Conservation (phyloP, 2,113 vertebrate species). For the Spheniscus mendiculus region DNA sequence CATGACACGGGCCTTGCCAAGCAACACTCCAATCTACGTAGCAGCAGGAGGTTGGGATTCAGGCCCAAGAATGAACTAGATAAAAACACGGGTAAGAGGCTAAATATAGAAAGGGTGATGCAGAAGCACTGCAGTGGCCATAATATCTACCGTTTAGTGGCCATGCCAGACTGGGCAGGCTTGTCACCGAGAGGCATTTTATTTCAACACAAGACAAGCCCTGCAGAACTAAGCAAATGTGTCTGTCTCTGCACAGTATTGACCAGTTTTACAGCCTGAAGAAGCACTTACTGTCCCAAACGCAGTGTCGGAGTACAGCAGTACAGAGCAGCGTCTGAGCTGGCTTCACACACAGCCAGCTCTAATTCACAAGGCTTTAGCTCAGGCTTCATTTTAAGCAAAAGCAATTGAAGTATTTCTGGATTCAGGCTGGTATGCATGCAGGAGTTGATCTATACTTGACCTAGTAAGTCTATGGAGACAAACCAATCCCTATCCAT, state of each 20-base stretch:
- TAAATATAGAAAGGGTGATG: not conserved
- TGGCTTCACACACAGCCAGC: accelerated
- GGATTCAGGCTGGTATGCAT: not conserved
- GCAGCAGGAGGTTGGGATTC: not conserved
- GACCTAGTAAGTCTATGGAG: not conserved
- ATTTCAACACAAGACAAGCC: not conserved
- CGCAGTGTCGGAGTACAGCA: not conserved
- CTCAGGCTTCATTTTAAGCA: not conserved
- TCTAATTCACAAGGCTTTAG: not conserved
- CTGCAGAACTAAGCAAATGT: not conserved
- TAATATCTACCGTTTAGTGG: not conserved
- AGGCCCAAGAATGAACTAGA: not conserved
- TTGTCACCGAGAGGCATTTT: not conserved
- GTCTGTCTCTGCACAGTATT: not conserved
- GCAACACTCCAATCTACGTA: accelerated
- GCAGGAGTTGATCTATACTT: not conserved
- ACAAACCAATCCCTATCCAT: not conserved
- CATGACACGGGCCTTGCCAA: not conserved
- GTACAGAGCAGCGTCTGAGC: not conserved
- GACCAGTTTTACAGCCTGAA: not conserved
- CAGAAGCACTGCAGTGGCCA: not conserved
- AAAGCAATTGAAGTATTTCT: not conserved
- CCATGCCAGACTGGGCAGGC: not conserved
- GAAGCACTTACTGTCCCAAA: not conserved
- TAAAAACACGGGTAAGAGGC: not conserved